A percentile compares a stretch with the other conserved stretches of the same genome.
Evolutionary conservation across 1,140 invertebrate genomes (phyloP).

Genomic region (Drosophila tani): DNA sequence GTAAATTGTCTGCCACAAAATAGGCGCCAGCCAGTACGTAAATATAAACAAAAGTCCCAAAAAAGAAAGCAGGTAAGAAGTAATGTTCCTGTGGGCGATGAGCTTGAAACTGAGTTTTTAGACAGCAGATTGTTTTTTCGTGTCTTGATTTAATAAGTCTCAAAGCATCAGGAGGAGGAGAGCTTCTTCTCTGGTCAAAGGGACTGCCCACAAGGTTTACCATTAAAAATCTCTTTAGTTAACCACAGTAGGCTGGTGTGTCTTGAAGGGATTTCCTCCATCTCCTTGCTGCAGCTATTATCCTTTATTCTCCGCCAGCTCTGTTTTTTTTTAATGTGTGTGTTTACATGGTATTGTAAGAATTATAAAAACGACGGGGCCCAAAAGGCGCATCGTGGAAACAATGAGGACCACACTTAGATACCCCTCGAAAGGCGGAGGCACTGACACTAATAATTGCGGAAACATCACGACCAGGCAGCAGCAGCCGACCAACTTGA

Average conservation of each 20-base stretch:
- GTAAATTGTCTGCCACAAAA: constrained; percentile 15
- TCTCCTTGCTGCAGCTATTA: constrained; percentile 21
- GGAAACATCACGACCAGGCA: constrained; percentile 69
- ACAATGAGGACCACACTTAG: constrained; percentile 70
- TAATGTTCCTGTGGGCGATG: neutral
- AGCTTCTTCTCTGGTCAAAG: neutral
- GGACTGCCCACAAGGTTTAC: neutral
- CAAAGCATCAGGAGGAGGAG: no score
- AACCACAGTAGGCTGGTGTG: neutral
- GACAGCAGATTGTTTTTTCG: neutral
- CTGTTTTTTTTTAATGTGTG: constrained; percentile 25
- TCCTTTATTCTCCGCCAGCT: constrained; percentile 15
- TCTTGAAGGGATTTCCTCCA: constrained; percentile 22
- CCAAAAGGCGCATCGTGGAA: constrained; percentile 76
- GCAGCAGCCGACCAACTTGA: constrained; percentile 59
- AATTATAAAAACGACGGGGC: constrained; percentile 77
- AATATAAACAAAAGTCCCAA: constrained; percentile 8
- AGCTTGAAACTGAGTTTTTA: neutral
- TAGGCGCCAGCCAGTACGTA: constrained; percentile 1
- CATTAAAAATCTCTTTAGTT: constrained; percentile 8
- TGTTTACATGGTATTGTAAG: constrained; percentile 56
- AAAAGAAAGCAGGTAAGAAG: constrained; percentile 11
- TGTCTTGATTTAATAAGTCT: neutral
- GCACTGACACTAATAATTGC: constrained; percentile 74
- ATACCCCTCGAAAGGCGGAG: constrained; percentile 64